Evolutionary conservation across 2,113 vertebrate species (phyloP), one percentile per base, ranked within the genome.

Genomic region (Pogona vitticeps): DNA sequence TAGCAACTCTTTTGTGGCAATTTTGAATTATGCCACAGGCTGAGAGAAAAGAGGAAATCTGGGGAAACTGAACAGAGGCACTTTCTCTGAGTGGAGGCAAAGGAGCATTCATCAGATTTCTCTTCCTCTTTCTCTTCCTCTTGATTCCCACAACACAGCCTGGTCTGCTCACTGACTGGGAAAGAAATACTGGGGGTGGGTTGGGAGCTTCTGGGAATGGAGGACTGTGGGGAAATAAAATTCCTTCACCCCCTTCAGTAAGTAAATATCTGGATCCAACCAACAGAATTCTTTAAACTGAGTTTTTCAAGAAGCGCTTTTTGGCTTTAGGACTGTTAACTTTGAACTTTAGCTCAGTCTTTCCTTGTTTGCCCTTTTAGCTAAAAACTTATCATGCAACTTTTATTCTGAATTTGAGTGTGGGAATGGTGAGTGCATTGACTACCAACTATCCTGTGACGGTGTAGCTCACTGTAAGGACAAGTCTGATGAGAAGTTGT

Each of bases 401-500:
- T 97, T 98, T 84, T 98, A 98, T 91, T 97, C 96, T 1, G 98
- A 99, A 85, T 99, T 99, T 94, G 98, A 99, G 89, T 99, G 99
- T 94, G 98, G 98, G 28, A 99, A 99, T 12, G 98, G 98, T 67
- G 98, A 99, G 83, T 99, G 99, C 90, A 95, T 99, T 83, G 97
- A 98, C 94, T 99, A 99, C 90, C 97, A 98, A 81, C 94, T 98
- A 58, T 98, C 98, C 36, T 99, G 98, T 70, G 99, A 99, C 83
- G 98, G 98, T n/a, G 76, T 96, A 20, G 94, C 97, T 80, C 98
- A 99, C 52, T 99, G 99, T 95, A 99, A 99, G 94, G 99, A 99
- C 95, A 99, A 98, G 91, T 99, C 99, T 0, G 99, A 99, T 92
- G 99, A 99, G 92, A 99, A 99, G 90, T 97, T 98, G 89, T 98